These are phyloP conservation scores for Manis javanica DNA, from an alignment of 2,797 vertebrate genomes.

Conservation along the genomic window DNA sequence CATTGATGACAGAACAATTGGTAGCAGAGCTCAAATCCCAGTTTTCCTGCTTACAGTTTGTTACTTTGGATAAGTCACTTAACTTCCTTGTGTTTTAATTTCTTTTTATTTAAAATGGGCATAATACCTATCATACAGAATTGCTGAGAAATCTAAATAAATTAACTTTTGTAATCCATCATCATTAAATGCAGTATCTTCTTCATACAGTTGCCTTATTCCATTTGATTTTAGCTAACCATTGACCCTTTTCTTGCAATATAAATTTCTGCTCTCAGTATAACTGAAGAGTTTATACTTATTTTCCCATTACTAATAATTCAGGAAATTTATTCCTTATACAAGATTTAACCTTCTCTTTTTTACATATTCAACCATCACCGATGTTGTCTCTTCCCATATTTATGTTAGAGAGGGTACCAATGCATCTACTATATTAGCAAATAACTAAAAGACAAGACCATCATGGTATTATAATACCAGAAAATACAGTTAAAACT, in stretches of 20 bases:
- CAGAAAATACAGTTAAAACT: neutral
- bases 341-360: neutral
- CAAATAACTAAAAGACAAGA: neutral
- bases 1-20: neutral
- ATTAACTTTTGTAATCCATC: neutral
- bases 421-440: neutral
- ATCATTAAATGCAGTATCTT: neutral
- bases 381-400: neutral
- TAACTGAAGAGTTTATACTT: neutral
- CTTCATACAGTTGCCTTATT: neutral
- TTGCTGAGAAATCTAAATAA: slow-evolving; percentile 9
- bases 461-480: neutral
- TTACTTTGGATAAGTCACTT: neutral
- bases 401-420: neutral
- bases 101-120: neutral
- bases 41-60: neutral
- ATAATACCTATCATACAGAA: neutral
- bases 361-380: neutral
- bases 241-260: neutral
- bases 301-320: slow-evolving; percentile 22
- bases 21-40: neutral
- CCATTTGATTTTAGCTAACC: neutral
- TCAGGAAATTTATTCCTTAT: slow-evolving; percentile 32
- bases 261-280: neutral
- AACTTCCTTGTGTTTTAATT: neutral